phyloP scores from a whole-genome alignment of 1,140 invertebrate genomes.

The Neodiprion pinetum region DNA sequence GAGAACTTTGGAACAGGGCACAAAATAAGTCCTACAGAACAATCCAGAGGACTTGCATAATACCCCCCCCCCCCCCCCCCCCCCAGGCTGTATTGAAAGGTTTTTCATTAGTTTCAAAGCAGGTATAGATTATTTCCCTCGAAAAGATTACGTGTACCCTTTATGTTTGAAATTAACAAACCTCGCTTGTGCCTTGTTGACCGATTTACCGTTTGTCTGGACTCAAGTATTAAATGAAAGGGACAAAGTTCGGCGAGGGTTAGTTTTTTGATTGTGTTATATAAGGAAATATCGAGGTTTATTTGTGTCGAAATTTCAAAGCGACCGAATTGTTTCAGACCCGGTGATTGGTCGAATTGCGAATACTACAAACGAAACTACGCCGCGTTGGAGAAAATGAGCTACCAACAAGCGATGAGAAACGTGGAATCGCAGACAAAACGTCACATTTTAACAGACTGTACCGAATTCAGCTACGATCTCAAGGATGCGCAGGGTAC shows the following conservation, averaged over 20 bases:
- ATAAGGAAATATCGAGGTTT: too few relatives aligned
- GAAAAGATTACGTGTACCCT: too few relatives aligned
- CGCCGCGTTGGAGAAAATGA: slow-evolving; percentile 42
- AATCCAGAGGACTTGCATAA: slow-evolving; percentile 30
- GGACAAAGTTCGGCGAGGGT: too few relatives aligned
- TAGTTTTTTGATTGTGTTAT: too few relatives aligned
- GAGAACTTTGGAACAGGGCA: slow-evolving; percentile 21
- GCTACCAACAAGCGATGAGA: slow-evolving; percentile 46
- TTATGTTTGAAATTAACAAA: too few relatives aligned
- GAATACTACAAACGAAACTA: slow-evolving; percentile 53
- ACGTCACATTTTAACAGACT: slow-evolving; percentile 40
- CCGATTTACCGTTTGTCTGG: too few relatives aligned
- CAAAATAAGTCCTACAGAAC: slow-evolving; percentile 28
- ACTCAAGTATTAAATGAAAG: too few relatives aligned
- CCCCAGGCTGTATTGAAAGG: too few relatives aligned
- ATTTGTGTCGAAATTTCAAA: slow-evolving; percentile 12
- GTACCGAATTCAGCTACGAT: slow-evolving; percentile 40
- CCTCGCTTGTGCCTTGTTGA: too few relatives aligned
- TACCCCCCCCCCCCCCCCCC: too few relatives aligned
- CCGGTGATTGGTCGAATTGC: slow-evolving; percentile 22
- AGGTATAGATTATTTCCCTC: too few relatives aligned
- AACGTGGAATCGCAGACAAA: slow-evolving; percentile 34
- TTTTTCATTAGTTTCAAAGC: too few relatives aligned
- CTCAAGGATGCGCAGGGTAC: slow-evolving; percentile 43
- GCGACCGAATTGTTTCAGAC: slow-evolving; percentile 32